Percentiles rank a stretch among this genome's conserved stretches.
These are phyloP conservation scores for Oxygymnocypris stewartii DNA, from an alignment of 2,113 vertebrate genomes.

Conservation along the genomic window DNA sequence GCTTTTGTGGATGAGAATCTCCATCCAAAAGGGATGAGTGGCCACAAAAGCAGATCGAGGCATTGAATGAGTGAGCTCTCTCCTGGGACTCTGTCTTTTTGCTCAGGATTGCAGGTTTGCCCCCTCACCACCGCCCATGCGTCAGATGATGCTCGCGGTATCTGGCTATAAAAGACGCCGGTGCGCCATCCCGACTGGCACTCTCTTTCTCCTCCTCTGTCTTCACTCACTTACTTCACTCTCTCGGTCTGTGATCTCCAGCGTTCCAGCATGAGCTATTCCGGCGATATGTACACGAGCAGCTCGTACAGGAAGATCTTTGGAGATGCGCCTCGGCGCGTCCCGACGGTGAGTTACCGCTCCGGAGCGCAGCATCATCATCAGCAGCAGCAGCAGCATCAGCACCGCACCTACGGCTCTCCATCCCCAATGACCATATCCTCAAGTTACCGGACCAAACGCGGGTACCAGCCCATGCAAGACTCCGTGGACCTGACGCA, in stretches of 20 bases:
- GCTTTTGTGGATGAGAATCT: background rate
- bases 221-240: constrained; percentile 49
- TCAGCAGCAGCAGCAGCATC: constrained; percentile 27
- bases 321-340: constrained; percentile 70
- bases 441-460: constrained; percentile 68
- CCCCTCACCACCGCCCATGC: constrained; percentile 63
- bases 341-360: constrained; percentile 62
- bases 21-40: background rate
- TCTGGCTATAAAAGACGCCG: constrained; percentile 69
- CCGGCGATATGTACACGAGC: constrained; percentile 72
- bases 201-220: constrained; percentile 54
- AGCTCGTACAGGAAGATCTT: constrained; percentile 80
- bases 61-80: constrained; percentile 29
- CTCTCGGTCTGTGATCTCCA: constrained; percentile 16
- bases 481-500: constrained; percentile 75
- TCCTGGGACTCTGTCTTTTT: constrained; percentile 66
- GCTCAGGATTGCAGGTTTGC: constrained; percentile 72
- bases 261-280: constrained; percentile 72
- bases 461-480: constrained; percentile 64
- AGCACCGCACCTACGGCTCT: constrained; percentile 66
- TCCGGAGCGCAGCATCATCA: constrained; percentile 30
- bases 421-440: constrained; percentile 60
- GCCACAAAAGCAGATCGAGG: background rate
- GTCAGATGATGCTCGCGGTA: constrained; percentile 73
- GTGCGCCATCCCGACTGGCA: constrained; percentile 59